Evolutionary conservation across 2,113 vertebrate species (phyloP).

Genomic region (Apodemus sylvaticus): DNA sequence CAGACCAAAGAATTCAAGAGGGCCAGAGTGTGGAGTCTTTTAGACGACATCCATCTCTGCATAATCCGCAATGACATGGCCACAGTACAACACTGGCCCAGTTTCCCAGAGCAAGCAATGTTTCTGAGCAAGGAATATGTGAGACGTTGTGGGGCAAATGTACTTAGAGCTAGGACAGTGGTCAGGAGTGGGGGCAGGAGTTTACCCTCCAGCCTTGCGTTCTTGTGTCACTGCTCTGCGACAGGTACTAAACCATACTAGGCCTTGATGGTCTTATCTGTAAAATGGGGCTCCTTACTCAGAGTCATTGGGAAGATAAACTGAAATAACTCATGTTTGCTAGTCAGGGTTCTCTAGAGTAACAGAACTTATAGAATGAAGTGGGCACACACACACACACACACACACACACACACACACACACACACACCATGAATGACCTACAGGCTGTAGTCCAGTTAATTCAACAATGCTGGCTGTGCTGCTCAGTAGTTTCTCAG

Average conservation of each 20-base stretch:
- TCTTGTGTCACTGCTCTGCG: not conserved
- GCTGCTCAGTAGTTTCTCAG: not conserved
- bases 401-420: not conserved
- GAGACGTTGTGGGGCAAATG: not conserved
- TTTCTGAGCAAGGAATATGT: not conserved
- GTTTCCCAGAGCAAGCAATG: accelerated
- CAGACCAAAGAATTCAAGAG: not conserved
- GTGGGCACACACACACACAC: too few relatives aligned
- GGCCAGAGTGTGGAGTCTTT: not conserved
- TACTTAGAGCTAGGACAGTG: not conserved
- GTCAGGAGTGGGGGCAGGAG: not conserved
- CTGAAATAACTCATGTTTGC: not conserved
- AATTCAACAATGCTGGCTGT: not conserved
- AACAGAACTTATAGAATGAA: not conserved
- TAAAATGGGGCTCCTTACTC: not conserved
- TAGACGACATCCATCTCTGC: not conserved
- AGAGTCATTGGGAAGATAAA: not conserved
- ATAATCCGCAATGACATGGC: not conserved
- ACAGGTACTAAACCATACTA: not conserved
- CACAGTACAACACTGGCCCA: not conserved
- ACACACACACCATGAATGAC: not conserved
- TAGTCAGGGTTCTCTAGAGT: not conserved
- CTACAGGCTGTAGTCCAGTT: not conserved
- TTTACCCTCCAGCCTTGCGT: not conserved
- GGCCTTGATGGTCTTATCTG: not conserved